Evolutionary conservation across 1,140 invertebrate species (phyloP).

Genomic region (Epicauta chinensis): DNA sequence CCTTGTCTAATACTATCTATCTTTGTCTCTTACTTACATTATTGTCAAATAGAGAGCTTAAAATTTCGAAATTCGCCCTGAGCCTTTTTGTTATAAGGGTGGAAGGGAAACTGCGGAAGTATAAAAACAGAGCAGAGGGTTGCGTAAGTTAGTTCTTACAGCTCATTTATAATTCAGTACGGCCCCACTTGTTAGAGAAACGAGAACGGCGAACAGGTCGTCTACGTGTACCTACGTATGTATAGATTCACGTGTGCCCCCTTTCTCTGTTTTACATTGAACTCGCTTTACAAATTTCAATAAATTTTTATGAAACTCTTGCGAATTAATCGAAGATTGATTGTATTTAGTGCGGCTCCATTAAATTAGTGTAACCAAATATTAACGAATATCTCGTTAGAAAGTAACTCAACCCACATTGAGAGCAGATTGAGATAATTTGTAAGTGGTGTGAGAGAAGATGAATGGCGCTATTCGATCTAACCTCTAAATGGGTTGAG

Average conservation of each 20-base stretch:
- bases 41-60: slow-evolving; percentile 28
- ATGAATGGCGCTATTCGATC: slow-evolving; percentile 25
- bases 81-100: slow-evolving; percentile 7
- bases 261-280: too few relatives aligned
- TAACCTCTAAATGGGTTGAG: slow-evolving; percentile 26
- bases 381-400: too few relatives aligned
- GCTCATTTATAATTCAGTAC: slow-evolving; percentile 32
- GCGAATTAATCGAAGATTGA: too few relatives aligned
- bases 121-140: slow-evolving; percentile 31
- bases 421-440: slow-evolving; percentile 30
- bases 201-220: too few relatives aligned
- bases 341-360: too few relatives aligned
- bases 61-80: slow-evolving; percentile 25
- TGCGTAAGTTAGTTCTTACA: slow-evolving; percentile 40
- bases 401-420: neutral
- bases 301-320: too few relatives aligned
- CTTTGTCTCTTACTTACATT: slow-evolving; percentile 17
- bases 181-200: slow-evolving; percentile 37
- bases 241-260: too few relatives aligned
- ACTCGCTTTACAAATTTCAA: too few relatives aligned
- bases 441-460: slow-evolving; percentile 21
- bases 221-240: too few relatives aligned
- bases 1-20: too few relatives aligned
- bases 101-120: slow-evolving; percentile 24
- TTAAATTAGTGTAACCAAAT: too few relatives aligned